A percentile compares a stretch with the other conserved stretches of the same genome.
These are phyloP conservation scores for Promerops cafer DNA, from an alignment of 2,113 vertebrate genomes.

Conservation along the genomic window DNA sequence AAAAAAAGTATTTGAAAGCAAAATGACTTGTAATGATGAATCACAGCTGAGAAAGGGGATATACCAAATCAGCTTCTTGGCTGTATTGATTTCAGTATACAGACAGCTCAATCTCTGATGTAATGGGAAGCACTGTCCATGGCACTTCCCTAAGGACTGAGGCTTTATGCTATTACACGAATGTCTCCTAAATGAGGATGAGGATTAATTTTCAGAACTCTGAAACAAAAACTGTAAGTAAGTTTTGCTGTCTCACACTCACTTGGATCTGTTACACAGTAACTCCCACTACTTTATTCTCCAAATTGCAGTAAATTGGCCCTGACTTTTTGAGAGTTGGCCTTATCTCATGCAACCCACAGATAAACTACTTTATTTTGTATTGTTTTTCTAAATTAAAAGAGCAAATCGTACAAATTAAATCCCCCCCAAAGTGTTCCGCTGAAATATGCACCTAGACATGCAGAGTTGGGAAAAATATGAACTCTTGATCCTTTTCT, in stretches of 20 bases:
- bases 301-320: not conserved
- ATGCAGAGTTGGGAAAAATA: not conserved
- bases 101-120: constrained; percentile 27
- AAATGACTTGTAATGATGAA: constrained; percentile 18
- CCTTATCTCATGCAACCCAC: not conserved
- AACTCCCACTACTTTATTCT: not conserved
- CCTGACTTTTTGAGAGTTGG: not conserved
- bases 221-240: not conserved
- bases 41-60: constrained; percentile 26
- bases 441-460: not conserved
- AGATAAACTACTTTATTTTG: not conserved
- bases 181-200: not conserved
- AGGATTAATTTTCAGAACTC: constrained; percentile 35
- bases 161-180: constrained; percentile 19
- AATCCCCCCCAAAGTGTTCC: not conserved
- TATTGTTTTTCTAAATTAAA: not conserved
- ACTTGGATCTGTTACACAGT: not conserved
- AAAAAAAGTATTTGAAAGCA: not conserved
- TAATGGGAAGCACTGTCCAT: constrained; percentile 33
- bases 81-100: constrained; percentile 22
- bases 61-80: not conserved
- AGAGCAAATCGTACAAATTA: not conserved
- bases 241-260: not conserved
- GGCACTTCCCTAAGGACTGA: constrained; percentile 16
- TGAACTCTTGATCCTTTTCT: not conserved